These are phyloP conservation scores for Alaudala cheleensis DNA, from an alignment of 2,113 vertebrate genomes.

Conservation along the genomic window DNA sequence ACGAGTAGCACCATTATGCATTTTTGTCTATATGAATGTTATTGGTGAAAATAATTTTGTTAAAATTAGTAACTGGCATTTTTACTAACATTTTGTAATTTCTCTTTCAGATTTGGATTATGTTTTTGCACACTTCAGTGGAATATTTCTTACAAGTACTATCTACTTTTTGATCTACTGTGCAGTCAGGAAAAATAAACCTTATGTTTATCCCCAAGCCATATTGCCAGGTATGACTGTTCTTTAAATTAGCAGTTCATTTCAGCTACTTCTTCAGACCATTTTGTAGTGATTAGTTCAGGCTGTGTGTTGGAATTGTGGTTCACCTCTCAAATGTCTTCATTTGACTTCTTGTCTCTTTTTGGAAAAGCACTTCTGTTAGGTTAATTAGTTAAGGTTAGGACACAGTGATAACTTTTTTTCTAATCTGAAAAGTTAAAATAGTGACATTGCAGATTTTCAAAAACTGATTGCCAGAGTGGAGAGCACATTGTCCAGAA, in stretches of 20 bases:
- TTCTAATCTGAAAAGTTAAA: background rate
- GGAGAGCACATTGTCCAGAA: background rate
- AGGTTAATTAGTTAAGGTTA: background rate
- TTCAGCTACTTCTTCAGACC: background rate
- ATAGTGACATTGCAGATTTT: background rate
- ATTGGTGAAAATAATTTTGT: background rate
- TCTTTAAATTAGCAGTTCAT: background rate
- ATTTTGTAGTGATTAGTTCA: background rate
- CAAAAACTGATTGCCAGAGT: background rate
- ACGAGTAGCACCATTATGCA: accelerated
- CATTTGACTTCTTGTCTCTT: background rate
- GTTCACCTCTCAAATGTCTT: background rate
- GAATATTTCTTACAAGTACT: constrained; percentile 86
- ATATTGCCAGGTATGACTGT: constrained; percentile 83
- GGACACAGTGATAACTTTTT: background rate
- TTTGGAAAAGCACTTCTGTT: background rate
- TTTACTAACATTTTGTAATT: background rate
- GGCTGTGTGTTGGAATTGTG: background rate
- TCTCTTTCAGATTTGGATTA: constrained; percentile 88
- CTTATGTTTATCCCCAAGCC: constrained; percentile 80
- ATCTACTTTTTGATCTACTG: constrained; percentile 89
- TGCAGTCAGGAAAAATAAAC: constrained; percentile 80
- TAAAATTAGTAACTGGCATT: background rate
- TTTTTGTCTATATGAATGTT: background rate
- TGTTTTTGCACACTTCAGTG: constrained; percentile 84